phyloP scores from a whole-genome alignment of 1,140 invertebrate genomes.

The Cotesia chilonis region DNA sequence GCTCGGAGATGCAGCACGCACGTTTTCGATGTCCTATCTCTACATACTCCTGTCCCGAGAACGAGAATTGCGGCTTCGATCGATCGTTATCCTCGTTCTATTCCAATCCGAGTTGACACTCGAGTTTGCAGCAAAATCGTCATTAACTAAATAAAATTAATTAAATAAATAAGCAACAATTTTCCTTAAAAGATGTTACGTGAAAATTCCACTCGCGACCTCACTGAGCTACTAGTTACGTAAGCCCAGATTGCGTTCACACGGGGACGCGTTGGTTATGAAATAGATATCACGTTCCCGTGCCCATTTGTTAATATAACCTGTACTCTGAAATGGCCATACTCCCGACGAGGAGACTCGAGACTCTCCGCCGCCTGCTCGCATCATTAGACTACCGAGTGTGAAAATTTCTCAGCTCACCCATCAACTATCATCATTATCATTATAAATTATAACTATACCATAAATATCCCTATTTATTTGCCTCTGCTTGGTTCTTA shows the following conservation, averaged over 20 bases:
- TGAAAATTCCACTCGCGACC: conserved; percentile 41
- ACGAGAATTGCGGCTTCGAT: conserved; percentile 14
- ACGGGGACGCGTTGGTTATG: conserved; percentile 63
- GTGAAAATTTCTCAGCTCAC: conserved; percentile 33
- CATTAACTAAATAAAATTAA: too few relatives aligned
- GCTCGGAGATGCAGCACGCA: conserved; percentile 28
- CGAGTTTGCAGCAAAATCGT: too few relatives aligned
- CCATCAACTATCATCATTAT: background rate
- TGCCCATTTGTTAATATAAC: conserved; percentile 28
- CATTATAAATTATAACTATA: background rate
- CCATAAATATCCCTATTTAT: conserved; percentile 25
- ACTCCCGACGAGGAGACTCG: conserved; percentile 39
- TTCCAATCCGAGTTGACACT: background rate
- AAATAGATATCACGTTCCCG: conserved; percentile 64
- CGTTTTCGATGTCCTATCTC: conserved; percentile 16
- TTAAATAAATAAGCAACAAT: too few relatives aligned
- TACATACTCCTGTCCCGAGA: conserved; percentile 18
- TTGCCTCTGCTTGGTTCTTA: too few relatives aligned
- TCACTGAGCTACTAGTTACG: conserved; percentile 38
- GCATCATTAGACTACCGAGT: conserved; percentile 15
- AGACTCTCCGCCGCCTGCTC: conserved; percentile 33
- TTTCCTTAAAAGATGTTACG: background rate
- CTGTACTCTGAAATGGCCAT: conserved; percentile 32
- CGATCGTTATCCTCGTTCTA: conserved; percentile 34
- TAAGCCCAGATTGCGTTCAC: conserved; percentile 56